phyloP scores from a whole-genome alignment of 2,113 vertebrate species.

The Proterorhinus semilunaris region DNA sequence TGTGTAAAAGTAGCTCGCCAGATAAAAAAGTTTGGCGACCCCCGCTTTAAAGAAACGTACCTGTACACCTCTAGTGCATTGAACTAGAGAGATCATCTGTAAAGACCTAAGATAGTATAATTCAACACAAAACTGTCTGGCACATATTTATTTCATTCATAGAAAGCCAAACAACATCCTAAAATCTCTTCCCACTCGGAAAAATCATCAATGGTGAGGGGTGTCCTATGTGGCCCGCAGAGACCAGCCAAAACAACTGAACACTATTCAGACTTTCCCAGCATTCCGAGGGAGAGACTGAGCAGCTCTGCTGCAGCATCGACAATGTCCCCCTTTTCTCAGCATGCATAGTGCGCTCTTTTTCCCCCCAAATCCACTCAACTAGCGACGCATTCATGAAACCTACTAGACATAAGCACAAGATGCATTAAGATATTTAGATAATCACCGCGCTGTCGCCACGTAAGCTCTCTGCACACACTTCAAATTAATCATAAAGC shows the following conservation, averaged over 20 bases:
- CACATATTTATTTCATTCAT: not conserved
- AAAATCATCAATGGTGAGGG: not conserved
- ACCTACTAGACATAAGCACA: not conserved
- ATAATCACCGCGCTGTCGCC: not conserved
- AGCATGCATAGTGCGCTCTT: slow-evolving; percentile 40
- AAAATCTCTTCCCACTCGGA: not conserved
- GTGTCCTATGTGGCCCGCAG: slow-evolving; percentile 32
- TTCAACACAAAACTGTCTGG: not conserved
- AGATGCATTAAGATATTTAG: slow-evolving; percentile 9
- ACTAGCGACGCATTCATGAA: slow-evolving; percentile 23
- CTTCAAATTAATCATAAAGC: slow-evolving; percentile 1
- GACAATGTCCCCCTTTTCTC: slow-evolving; percentile 63
- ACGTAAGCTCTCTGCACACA: not conserved
- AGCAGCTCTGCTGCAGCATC: slow-evolving; percentile 39
- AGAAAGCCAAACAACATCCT: slow-evolving; percentile 6
- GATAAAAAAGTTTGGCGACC: too few relatives aligned
- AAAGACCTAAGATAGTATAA: not conserved
- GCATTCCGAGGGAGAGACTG: slow-evolving; percentile 53
- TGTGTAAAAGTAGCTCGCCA: too few relatives aligned
- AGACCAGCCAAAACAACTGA: slow-evolving; percentile 44
- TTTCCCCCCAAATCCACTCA: slow-evolving; percentile 30
- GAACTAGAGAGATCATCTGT: too few relatives aligned
- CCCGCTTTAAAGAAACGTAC: too few relatives aligned
- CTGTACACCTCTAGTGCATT: too few relatives aligned
- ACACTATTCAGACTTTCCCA: slow-evolving; percentile 61